Percentiles rank a stretch among this genome's conserved stretches.
phyloP scores from a whole-genome alignment of 2,797 vertebrate genomes.

The Tapirus indicus region DNA sequence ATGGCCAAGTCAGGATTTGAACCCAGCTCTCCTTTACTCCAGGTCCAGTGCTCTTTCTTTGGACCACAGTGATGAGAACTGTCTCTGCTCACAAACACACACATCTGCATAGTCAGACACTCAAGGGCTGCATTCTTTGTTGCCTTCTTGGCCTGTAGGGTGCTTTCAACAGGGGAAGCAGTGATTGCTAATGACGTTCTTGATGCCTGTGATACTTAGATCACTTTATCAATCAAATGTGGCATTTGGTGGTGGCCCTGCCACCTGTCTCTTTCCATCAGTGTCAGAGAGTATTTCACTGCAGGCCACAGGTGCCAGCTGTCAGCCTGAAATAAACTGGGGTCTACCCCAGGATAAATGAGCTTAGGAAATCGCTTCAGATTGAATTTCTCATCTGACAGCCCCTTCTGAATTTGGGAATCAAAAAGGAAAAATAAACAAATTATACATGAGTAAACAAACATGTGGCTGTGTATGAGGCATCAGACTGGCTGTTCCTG shows the following conservation, averaged over 20 bases:
- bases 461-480: constrained; percentile 43
- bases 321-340: constrained; percentile 81
- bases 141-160: not conserved
- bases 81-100: not conserved
- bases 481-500: constrained; percentile 13
- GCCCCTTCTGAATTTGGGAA: constrained; percentile 58
- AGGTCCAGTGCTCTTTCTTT: not conserved
- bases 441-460: constrained; percentile 81
- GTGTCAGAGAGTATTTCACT: constrained; percentile 84
- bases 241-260: constrained; percentile 88
- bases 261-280: constrained; percentile 93
- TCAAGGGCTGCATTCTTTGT: not conserved
- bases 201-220: constrained; percentile 80
- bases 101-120: not conserved
- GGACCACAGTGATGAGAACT: not conserved
- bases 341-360: constrained; percentile 85
- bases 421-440: constrained; percentile 84
- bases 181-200: constrained; percentile 81
- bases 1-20: not conserved
- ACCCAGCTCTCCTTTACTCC: not conserved
- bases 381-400: constrained; percentile 79
- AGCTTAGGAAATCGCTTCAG: constrained; percentile 66
- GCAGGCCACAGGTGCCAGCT: constrained; percentile 87
- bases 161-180: constrained; percentile 42
- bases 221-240: constrained; percentile 90